A percentile compares a stretch with the other conserved stretches of the same genome.
Evolutionary conservation across 2,797 vertebrate genomes (phyloP).

Genomic region (Podarcis lilfordi): DNA sequence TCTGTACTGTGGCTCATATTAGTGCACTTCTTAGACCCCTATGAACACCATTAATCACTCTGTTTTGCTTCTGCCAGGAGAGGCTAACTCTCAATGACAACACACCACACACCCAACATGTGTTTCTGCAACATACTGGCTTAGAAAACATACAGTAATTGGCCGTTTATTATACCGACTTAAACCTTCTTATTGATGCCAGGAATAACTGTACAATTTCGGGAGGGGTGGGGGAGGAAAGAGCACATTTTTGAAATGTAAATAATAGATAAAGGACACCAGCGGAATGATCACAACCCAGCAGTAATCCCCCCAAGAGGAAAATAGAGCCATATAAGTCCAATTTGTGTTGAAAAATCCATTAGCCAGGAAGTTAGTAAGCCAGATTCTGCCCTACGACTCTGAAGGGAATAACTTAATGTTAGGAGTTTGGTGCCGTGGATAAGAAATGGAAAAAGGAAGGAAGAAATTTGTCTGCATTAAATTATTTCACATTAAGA

Average conservation of each 20-base stretch:
- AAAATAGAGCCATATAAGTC: constrained; percentile 67
- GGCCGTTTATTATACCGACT: constrained; percentile 55
- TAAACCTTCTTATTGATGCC: constrained; percentile 53
- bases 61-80: background rate
- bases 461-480: constrained; percentile 55
- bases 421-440: constrained; percentile 52
- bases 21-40: background rate
- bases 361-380: constrained; percentile 79
- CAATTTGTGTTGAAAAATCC: constrained; percentile 69
- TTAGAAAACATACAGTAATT: constrained; percentile 50
- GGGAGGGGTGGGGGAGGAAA: constrained; percentile 46
- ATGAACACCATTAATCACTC: constrained; percentile 31
- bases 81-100: constrained; percentile 19
- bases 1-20: background rate
- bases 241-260: constrained; percentile 66
- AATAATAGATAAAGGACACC: constrained; percentile 79
- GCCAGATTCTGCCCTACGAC: constrained; percentile 59
- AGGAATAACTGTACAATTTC: constrained; percentile 75
- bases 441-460: constrained; percentile 62
- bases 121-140: constrained; percentile 40
- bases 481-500: constrained; percentile 66
- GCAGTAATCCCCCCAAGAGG: constrained; percentile 67
- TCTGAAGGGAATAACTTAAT: constrained; percentile 68
- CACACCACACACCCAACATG: constrained; percentile 4
- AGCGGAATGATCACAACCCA: constrained; percentile 63